These are phyloP conservation scores for Heterodera filipjevi DNA, from an alignment of 2,888 invertebrate genomes.

Conservation along the genomic window DNA sequence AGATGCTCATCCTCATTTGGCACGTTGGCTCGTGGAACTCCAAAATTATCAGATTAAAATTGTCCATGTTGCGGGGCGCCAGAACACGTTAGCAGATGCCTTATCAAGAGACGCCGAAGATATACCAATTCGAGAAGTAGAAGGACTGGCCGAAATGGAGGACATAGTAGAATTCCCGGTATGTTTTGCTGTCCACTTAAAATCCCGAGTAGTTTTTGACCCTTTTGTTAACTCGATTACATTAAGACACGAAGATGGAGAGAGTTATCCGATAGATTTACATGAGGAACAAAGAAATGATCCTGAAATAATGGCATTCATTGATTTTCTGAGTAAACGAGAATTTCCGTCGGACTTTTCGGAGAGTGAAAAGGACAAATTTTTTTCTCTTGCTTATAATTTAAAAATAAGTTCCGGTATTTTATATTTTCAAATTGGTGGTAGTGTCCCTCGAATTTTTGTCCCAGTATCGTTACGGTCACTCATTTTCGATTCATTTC, in stretches of 20 bases:
- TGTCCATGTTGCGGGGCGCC: slow-evolving; percentile 16
- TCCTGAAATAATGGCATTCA: no score
- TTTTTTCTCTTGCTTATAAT: no score
- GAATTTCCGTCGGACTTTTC: not conserved
- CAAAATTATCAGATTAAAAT: slow-evolving; percentile 24
- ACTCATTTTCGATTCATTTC: slow-evolving; percentile 34
- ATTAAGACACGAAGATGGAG: no score
- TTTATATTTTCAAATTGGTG: no score
- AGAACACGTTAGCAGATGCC: slow-evolving; percentile 28
- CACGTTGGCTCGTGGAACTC: slow-evolving; percentile 26
- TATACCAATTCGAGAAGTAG: not conserved
- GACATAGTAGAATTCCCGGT: not conserved
- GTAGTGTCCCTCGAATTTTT: no score
- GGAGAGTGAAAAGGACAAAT: no score
- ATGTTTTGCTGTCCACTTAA: not conserved
- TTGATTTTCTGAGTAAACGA: no score
- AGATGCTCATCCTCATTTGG: no score
- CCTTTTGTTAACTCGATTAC: no score
- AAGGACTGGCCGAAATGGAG: slow-evolving; percentile 13
- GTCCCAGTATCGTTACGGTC: no score
- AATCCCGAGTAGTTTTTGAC: no score
- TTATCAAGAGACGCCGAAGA: slow-evolving; percentile 22
- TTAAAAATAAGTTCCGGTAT: no score
- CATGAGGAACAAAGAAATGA: not conserved
- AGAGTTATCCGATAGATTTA: not conserved